These are phyloP conservation scores for Centroberyx gerrardi DNA, from an alignment of 2,797 vertebrate species.

Conservation along the genomic window DNA sequence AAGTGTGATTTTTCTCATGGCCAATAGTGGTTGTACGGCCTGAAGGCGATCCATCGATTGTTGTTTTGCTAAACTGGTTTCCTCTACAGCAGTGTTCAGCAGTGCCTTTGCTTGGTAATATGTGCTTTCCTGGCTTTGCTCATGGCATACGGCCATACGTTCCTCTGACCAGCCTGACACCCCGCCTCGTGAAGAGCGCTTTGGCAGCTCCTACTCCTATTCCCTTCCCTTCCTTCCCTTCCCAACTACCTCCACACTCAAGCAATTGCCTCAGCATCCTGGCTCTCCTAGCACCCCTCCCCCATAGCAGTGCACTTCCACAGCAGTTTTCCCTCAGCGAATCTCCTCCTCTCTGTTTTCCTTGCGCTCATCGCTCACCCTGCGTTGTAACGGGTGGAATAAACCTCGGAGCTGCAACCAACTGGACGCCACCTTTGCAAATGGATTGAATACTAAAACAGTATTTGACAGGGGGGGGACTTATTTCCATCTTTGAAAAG, in stretches of 20 bases:
- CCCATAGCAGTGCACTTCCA: slow-evolving; percentile 71
- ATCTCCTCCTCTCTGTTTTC: slow-evolving; percentile 51
- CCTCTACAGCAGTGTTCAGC: slow-evolving; percentile 57
- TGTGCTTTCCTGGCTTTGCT: slow-evolving; percentile 66
- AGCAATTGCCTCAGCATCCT: slow-evolving; percentile 74
- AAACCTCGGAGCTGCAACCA: slow-evolving; percentile 54
- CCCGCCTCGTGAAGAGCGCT: slow-evolving; percentile 76
- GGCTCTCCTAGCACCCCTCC: slow-evolving; percentile 70
- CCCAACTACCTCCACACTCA: slow-evolving; percentile 72
- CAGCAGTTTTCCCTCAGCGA: slow-evolving; percentile 69
- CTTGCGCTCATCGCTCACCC: slow-evolving; percentile 51
- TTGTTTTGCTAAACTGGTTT: slow-evolving; percentile 63
- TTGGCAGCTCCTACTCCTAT: slow-evolving; percentile 71
- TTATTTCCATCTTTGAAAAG: slow-evolving; percentile 66
- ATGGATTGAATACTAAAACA: slow-evolving; percentile 53
- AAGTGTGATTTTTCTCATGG: slow-evolving; percentile 30
- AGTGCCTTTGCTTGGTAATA: slow-evolving; percentile 64
- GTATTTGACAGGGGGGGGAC: slow-evolving; percentile 51
- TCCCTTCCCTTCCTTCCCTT: slow-evolving; percentile 63
- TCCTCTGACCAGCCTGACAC: slow-evolving; percentile 71
- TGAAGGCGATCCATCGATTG: slow-evolving; percentile 70
- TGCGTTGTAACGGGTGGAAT: slow-evolving; percentile 49
- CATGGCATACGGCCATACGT: slow-evolving; percentile 78
- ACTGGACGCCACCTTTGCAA: slow-evolving; percentile 62
- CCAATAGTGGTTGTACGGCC: slow-evolving; percentile 48